Evolutionary conservation across 2,888 invertebrate genomes (phyloP).

Genomic region (Ommatoiulus sabulosus): DNA sequence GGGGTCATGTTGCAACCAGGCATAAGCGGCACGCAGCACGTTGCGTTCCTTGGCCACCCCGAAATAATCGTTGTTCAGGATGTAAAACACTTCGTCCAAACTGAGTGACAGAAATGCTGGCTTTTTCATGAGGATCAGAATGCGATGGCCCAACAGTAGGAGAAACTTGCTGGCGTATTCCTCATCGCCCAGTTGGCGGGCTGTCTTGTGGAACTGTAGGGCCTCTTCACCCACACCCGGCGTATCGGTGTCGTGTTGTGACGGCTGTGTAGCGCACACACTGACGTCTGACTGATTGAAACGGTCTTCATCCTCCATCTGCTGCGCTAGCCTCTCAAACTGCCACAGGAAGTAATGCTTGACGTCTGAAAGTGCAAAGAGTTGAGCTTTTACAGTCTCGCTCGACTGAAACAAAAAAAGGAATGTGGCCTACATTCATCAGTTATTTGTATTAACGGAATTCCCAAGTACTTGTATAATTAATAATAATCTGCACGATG

Average conservation of each 20-base stretch:
- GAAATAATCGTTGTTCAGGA: not conserved
- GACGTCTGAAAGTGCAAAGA: not conserved
- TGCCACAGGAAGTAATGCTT: not conserved
- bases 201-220: not conserved
- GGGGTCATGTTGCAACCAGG: not conserved
- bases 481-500: no score
- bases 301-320: not conserved
- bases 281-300: not conserved
- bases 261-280: not conserved
- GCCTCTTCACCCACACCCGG: not conserved
- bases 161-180: not conserved
- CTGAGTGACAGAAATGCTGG: not conserved
- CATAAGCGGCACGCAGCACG: not conserved
- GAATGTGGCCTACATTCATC: no score
- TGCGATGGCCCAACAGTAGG: not conserved
- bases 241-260: not conserved
- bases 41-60: not conserved
- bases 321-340: not conserved
- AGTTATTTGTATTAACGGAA: no score
- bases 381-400: not conserved
- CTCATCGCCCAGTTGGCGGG: not conserved
- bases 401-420: no score
- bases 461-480: no score
- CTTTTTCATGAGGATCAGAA: not conserved
- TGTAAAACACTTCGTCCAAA: not conserved